Percentiles rank a stretch among this genome's conserved stretches.
Conservation (phyloP, 2,113 vertebrate genomes). For the Gallinago undulata region DNA sequence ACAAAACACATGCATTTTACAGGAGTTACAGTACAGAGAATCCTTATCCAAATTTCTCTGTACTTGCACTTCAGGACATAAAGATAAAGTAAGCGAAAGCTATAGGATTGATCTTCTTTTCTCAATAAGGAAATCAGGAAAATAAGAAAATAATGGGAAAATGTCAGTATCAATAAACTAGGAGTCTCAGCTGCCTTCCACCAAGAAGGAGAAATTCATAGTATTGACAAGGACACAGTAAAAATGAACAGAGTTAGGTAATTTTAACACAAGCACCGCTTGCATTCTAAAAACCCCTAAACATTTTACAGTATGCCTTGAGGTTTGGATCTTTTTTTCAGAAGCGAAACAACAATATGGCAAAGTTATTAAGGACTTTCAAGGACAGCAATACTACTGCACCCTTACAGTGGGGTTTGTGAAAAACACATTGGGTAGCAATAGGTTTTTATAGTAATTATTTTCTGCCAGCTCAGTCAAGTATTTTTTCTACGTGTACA, state of each 20-base stretch:
- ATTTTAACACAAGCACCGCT: not conserved
- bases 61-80: not conserved
- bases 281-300: not conserved
- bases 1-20: not conserved
- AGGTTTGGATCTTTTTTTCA: not conserved
- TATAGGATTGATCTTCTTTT: not conserved
- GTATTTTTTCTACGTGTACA: not conserved
- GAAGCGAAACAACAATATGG: not conserved
- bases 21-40: not conserved
- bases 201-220: not conserved
- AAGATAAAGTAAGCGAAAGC: not conserved
- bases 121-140: not conserved
- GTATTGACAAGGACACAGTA: not conserved
- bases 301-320: not conserved
- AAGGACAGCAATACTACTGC: not conserved
- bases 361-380: not conserved
- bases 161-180: not conserved
- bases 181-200: fast-evolving
- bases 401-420: not conserved
- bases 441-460: not conserved
- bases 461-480: not conserved
- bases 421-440: not conserved
- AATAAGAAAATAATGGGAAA: not conserved
- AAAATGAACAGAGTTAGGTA: not conserved
- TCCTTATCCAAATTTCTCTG: not conserved